Conservation (phyloP, 2,888 invertebrate species). For the Harpalus rufipes region DNA sequence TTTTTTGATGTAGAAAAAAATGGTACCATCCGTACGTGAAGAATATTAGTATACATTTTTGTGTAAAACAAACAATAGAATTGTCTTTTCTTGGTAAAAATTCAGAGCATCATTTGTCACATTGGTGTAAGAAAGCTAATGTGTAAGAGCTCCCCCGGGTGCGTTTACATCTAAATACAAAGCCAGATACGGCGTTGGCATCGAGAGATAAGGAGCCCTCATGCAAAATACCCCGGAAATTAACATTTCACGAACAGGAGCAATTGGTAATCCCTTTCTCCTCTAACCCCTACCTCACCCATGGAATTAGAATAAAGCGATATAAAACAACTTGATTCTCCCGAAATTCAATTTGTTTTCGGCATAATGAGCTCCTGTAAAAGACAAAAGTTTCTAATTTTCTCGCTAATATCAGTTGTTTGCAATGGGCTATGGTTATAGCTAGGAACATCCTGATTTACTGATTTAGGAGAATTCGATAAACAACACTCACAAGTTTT, state of each 20-base stretch:
- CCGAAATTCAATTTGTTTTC: slow-evolving; percentile 49
- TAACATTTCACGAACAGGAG: slow-evolving; percentile 56
- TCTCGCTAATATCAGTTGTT: slow-evolving; percentile 46
- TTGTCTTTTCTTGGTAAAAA: not conserved
- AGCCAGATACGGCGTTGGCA: slow-evolving; percentile 1
- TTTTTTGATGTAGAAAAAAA: too few relatives aligned
- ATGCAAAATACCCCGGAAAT: slow-evolving; percentile 62
- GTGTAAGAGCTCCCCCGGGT: not conserved
- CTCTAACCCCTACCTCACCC: not conserved
- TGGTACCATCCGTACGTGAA: too few relatives aligned
- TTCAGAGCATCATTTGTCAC: not conserved
- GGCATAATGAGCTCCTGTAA: slow-evolving; percentile 43
- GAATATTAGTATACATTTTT: too few relatives aligned
- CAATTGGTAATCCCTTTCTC: slow-evolving; percentile 27
- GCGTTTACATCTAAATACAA: slow-evolving; percentile 44
- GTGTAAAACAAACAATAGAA: too few relatives aligned
- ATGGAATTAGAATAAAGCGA: slow-evolving; percentile 55
- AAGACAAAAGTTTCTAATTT: slow-evolving; percentile 52
- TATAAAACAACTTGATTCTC: slow-evolving; percentile 49
- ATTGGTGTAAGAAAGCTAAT: slow-evolving; percentile 2
- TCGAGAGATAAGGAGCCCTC: slow-evolving; percentile 53
- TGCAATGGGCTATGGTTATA: slow-evolving; percentile 8
- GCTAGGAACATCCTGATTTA: not conserved
- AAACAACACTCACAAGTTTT: slow-evolving; percentile 33
- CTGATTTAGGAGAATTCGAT: slow-evolving; percentile 3